These are phyloP conservation scores for Microhierax caerulescens DNA, from an alignment of 2,797 vertebrate genomes.

Conservation along the genomic window DNA sequence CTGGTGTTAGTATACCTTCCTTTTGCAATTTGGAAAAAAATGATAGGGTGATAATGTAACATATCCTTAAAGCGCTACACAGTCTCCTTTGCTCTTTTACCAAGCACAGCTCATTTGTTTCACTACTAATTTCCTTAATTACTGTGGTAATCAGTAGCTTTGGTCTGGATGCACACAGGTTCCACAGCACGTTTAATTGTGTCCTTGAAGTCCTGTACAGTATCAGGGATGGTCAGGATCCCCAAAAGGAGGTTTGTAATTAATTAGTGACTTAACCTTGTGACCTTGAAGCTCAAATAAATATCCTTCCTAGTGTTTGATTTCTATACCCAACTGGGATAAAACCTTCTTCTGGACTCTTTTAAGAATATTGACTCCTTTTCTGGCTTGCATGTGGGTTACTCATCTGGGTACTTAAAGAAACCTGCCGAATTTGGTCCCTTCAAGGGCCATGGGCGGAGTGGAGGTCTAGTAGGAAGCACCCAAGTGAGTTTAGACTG, in stretches of 20 bases:
- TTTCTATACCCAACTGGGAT: background rate
- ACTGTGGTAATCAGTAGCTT: background rate
- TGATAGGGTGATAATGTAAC: background rate
- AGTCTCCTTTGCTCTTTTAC: background rate
- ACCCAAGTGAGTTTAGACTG: background rate
- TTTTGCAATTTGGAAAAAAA: background rate
- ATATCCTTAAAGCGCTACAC: background rate
- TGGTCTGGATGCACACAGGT: background rate
- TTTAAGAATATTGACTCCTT: background rate
- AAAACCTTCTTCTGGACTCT: background rate
- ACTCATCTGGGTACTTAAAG: background rate
- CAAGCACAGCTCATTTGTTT: background rate
- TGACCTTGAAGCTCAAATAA: background rate
- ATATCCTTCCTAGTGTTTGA: background rate
- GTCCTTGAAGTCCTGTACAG: background rate
- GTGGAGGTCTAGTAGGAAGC: background rate
- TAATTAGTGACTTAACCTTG: background rate
- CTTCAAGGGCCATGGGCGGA: background rate
- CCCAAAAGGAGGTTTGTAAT: background rate
- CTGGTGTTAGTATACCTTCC: background rate
- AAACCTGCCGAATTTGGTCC: background rate
- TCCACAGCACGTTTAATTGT: background rate
- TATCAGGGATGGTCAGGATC: background rate
- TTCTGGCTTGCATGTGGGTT: background rate
- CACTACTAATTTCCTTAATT: constrained; percentile 15